Conservation (phyloP, 2,113 vertebrate species). For the Hymenochirus boettgeri region DNA sequence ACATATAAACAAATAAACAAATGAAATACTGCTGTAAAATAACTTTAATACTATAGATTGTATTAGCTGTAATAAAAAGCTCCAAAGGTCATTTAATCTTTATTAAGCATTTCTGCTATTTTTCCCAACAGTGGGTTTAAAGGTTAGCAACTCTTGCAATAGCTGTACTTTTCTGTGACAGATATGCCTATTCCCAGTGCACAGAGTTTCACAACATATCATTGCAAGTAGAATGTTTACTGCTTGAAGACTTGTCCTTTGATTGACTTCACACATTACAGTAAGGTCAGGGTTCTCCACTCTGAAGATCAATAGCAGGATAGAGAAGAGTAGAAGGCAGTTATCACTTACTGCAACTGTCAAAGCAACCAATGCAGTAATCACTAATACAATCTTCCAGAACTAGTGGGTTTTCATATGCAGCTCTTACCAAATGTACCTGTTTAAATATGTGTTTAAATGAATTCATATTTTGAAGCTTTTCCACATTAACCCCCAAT, state of each 20-base stretch:
- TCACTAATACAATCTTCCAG: slow-evolving; percentile 6
- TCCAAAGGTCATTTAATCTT: slow-evolving; percentile 18
- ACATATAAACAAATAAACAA: no score
- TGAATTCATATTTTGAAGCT: background rate
- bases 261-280: slow-evolving; percentile 38
- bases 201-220: slow-evolving; percentile 36
- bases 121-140: slow-evolving; percentile 9
- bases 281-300: slow-evolving; percentile 38
- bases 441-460: background rate
- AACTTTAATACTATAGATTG: background rate
- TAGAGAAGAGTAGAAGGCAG: slow-evolving; percentile 24
- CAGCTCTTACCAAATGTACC: background rate
- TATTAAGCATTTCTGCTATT: background rate
- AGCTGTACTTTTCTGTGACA: slow-evolving; percentile 7
- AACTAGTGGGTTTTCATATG: background rate
- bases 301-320: slow-evolving; percentile 40
- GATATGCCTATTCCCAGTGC: slow-evolving; percentile 18
- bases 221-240: slow-evolving; percentile 8
- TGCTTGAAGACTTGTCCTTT: slow-evolving; percentile 29
- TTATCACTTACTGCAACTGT: slow-evolving; percentile 3
- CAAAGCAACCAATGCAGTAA: background rate
- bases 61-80: slow-evolving; percentile 6
- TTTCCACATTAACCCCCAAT: background rate
- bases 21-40: no score
- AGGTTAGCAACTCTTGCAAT: slow-evolving; percentile 26